phyloP scores from a whole-genome alignment of 2,113 vertebrate species.

The Clupea harengus region DNA sequence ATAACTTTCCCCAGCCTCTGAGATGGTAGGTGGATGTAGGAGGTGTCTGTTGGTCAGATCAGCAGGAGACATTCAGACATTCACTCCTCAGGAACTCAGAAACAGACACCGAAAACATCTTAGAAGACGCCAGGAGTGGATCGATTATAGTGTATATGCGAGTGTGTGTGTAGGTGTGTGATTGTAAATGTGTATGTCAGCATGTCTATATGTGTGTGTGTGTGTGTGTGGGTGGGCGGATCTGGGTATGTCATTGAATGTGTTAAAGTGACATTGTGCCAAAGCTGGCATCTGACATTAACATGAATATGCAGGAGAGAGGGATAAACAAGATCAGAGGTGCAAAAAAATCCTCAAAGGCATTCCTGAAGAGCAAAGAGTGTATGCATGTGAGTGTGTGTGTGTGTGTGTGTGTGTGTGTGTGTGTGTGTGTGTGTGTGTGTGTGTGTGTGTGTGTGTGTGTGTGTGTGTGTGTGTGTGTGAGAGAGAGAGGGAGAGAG shows the following conservation, averaged over 20 bases:
- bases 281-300: not conserved
- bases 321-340: slow-evolving; percentile 48
- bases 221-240: not conserved
- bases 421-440: not conserved
- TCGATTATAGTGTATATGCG: not conserved
- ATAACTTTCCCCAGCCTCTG: not conserved
- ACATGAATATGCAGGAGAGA: slow-evolving; percentile 11
- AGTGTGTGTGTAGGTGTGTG: not conserved
- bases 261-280: slow-evolving; percentile 2
- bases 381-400: slow-evolving; percentile 45
- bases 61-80: not conserved
- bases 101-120: not conserved
- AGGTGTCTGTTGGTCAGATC: too few relatives aligned
- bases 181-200: not conserved
- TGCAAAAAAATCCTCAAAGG: not conserved
- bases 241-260: slow-evolving; percentile 3
- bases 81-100: not conserved
- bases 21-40: not conserved
- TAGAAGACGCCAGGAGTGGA: not conserved
- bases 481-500: not conserved
- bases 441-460: not conserved
- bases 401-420: slow-evolving; percentile 5
- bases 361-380: slow-evolving; percentile 56
- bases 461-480: not conserved
- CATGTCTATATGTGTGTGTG: not conserved